Conservation (phyloP, 2,113 vertebrate species). For the Rhipidura dahli region DNA sequence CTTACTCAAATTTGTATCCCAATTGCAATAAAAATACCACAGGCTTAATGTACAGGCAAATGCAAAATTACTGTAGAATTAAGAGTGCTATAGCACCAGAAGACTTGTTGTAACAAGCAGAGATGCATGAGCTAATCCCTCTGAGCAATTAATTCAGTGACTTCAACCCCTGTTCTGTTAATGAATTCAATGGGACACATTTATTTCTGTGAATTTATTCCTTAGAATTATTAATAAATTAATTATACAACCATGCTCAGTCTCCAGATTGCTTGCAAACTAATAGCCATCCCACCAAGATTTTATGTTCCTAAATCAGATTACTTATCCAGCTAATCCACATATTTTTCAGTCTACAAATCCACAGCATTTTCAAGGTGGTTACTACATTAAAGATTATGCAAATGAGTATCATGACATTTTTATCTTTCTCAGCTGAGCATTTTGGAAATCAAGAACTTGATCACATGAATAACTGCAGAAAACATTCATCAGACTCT, state of each 20-base stretch:
- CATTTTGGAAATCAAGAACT: not conserved
- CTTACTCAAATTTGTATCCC: not conserved
- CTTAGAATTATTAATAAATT: constrained; percentile 25
- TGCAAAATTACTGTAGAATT: not conserved
- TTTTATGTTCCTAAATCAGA: not conserved
- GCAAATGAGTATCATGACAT: constrained; percentile 7
- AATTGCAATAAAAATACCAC: not conserved
- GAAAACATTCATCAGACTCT: constrained; percentile 22
- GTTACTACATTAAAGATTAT: constrained; percentile 16
- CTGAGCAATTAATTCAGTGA: not conserved
- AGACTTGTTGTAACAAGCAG: not conserved
- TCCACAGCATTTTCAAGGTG: constrained; percentile 15
- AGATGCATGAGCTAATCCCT: not conserved
- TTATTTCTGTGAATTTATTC: constrained; percentile 26
- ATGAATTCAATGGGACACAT: not conserved
- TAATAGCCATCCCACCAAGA: not conserved
- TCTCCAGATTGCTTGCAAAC: not conserved
- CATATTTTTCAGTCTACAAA: constrained; percentile 2
- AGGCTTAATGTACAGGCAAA: not conserved
- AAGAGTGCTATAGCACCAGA: not conserved
- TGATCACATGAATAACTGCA: constrained; percentile 4
- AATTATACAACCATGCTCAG: not conserved
- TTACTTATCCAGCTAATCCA: constrained; percentile 1
- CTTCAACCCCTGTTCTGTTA: not conserved
- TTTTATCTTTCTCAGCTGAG: constrained; percentile 37